Base-by-base conservation (phyloP, 2,888 invertebrate genomes). In the Pachycephus smyrnensis region DNA sequence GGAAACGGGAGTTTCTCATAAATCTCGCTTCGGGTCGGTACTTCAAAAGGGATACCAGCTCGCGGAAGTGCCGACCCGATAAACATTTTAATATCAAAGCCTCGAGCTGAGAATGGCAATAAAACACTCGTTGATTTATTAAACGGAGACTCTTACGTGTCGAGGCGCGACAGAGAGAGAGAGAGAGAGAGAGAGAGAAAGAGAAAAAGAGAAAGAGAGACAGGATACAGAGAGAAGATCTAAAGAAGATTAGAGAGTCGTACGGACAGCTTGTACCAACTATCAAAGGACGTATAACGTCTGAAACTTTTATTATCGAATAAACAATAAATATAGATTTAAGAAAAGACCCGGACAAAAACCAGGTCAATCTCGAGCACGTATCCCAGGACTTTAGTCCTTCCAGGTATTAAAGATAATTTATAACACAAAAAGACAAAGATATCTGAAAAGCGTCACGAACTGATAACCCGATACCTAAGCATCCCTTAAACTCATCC, bases 351-450 rank as follows among this genome's bases (percentile, higher is more conserved):
- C 76, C 78, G 69, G 78, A 75, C 81, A 77, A 79, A 68, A 15
- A 76, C n/a, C 74, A 31, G 31, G 15, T n/a, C 68, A 55, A 75
- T 75, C 75, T 30, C 75, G 77, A 80, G 75, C 75, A 79, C 75
- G 79, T 75, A 73, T 78, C 75, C 81, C 80, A 77, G 75, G 78
- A 80, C 80, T 80, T 79, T 84, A 84, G 85, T 86, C 85, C 84
- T 84, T 9, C 76, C 79, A 84, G 83, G 84, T 82, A 84, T 84
- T 86, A 83, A 84, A 82, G 81, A 85, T 88, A 88, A 88, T 88
- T 88, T 88, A 88, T 88, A 84, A 87, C 79, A 6, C 11, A 40
- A 40, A 40, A 15, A 15, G 15, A 40, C 15, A 4, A 6, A 15
- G 6, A 15, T 15, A 40, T 40, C 40, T 15, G 4, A 40, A 15